Base-by-base conservation (phyloP, 2,797 vertebrate species). In the Hippoglossus hippoglossus region DNA sequence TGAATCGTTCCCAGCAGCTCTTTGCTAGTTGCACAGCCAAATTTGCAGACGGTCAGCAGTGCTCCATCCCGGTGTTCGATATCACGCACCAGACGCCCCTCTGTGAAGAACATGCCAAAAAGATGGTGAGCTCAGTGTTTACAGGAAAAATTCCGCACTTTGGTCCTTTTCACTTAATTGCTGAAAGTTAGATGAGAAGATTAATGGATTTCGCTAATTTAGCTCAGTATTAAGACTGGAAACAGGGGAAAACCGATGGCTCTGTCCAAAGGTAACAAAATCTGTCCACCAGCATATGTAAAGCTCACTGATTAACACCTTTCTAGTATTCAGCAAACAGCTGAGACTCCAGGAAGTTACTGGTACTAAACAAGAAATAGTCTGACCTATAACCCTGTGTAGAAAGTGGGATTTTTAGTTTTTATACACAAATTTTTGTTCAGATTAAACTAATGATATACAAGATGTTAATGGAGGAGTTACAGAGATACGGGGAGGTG, bases 51-150 rank as follows among this genome's bases (percentile, higher is more conserved):
- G 98, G 98, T 70, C 98, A 99, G 79, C 98, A 99, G 93, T 99
- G 98, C 85, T 97, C 97, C 63, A 95, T 99, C 91, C 98, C 98
- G 5, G 98, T 99, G 88, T 99, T 99, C 86, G 98, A 99, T 90
- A 97, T 99, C 90, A 99, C 96, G 13, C 98, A 99, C 92, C 98
- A 99, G 94, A 99, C 98, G 21, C 98, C 98, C 86, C 95, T 99
- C 80, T 99, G 98, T 3, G 97, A 99, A 91, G 98, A 99, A 93
- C 98, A 99, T 94, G 98, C 98, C 96, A 98, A 99, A 96, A 99
- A 99, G 93, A 99, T 99, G 98, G 98, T 99, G 88, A 94, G 94
- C 80, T 63, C 16, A 26, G 0, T 9, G 46, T 64, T 66, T 11
- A 28, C 63, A 25, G 13, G 31, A 19, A 41, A 63, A 22, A 25